Evolutionary conservation across 35 echinoderm and acorn worm genomes (phyloP).

Genomic region (Eucidaris tribuloides): DNA sequence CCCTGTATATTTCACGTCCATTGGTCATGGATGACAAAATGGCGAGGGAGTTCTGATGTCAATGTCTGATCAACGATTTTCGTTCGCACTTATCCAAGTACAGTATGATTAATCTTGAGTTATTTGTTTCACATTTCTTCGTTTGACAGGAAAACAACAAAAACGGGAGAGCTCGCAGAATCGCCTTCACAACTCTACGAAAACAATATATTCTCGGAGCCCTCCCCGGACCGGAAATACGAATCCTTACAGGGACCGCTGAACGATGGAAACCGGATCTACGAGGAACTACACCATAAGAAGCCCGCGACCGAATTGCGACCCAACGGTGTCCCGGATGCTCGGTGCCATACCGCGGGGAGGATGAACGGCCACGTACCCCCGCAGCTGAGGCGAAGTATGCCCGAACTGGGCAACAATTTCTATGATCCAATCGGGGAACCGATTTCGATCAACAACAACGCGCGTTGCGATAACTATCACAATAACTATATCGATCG

Average conservation of each 20-base stretch:
- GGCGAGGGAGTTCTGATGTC: too few species aligned
- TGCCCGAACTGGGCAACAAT: conserved; percentile 10
- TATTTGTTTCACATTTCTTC: too few species aligned
- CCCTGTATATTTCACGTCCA: too few species aligned
- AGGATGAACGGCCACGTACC: conserved; percentile 14
- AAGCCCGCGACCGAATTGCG: background rate
- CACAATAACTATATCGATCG: conserved; percentile 10
- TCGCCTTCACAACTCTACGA: conserved; percentile 1
- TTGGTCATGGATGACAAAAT: too few species aligned
- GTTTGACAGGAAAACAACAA: conserved; percentile 9
- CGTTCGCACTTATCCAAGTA: too few species aligned
- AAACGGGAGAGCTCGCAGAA: background rate
- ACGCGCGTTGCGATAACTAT: background rate
- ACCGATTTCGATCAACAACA: background rate
- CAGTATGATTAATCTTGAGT: too few species aligned
- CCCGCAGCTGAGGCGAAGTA: background rate
- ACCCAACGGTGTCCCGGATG: background rate
- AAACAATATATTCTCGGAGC: conserved; percentile 3
- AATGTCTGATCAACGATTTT: too few species aligned
- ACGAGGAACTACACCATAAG: conserved; percentile 12
- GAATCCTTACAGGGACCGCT: conserved; percentile 1
- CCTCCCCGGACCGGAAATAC: conserved; percentile 15
- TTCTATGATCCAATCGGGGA: conserved; percentile 16
- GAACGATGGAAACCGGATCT: background rate
- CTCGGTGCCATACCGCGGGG: background rate